Conservation (phyloP, 2,888 invertebrate genomes). For the Drosophila paranaensis region DNA sequence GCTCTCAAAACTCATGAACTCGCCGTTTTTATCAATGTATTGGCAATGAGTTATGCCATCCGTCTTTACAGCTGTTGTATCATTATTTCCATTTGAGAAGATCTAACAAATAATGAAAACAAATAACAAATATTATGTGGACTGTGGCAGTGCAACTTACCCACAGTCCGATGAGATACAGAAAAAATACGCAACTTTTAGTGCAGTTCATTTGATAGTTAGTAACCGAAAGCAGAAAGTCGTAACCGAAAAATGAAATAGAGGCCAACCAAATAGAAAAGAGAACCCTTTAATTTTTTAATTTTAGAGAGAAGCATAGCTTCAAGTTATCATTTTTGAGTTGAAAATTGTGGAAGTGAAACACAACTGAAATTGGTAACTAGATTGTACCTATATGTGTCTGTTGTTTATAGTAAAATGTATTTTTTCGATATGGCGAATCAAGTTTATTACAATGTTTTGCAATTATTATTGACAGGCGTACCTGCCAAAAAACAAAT, state of each 20-base stretch:
- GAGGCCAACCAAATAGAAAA: neutral
- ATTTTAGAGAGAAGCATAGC: constrained; percentile 1
- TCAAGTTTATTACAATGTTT: constrained; percentile 36
- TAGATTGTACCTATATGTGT: neutral
- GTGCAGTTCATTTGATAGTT: constrained; percentile 10
- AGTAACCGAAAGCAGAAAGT: constrained; percentile 7
- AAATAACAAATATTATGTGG: neutral
- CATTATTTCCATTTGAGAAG: neutral
- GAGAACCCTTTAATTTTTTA: neutral
- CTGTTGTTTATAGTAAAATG: constrained; percentile 12
- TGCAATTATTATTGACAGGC: constrained; percentile 59
- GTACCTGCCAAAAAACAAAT: no score
- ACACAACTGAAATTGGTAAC: neutral
- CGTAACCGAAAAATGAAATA: constrained; percentile 7
- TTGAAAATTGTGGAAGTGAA: neutral
- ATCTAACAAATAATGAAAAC: neutral
- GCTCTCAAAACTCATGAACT: neutral
- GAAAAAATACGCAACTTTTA: neutral
- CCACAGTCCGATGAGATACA: constrained; percentile 15
- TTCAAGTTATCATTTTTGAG: constrained; percentile 8
- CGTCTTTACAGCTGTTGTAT: neutral
- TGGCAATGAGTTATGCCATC: neutral
- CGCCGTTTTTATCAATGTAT: neutral
- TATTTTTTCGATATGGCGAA: constrained; percentile 15
- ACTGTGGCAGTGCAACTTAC: constrained; percentile 16